Evolutionary conservation across 2,797 vertebrate species (phyloP).

Genomic region (Spinus olivaceus): DNA sequence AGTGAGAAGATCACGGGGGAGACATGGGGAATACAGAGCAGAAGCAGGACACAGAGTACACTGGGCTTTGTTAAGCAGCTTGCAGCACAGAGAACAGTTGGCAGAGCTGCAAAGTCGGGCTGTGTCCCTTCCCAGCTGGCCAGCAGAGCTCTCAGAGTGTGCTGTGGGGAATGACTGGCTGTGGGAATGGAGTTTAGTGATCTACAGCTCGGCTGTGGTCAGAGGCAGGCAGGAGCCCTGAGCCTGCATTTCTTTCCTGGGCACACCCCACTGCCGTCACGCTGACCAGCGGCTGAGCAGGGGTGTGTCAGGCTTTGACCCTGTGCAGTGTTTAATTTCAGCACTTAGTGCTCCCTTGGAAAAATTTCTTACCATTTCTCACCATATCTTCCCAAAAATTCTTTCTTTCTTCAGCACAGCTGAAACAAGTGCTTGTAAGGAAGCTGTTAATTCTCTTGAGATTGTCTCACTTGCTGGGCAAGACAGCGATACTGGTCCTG

Average conservation of each 20-base stretch:
- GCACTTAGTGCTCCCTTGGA: not conserved
- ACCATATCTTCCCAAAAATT: not conserved
- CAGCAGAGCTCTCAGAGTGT: not conserved
- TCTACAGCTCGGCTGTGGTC: not conserved
- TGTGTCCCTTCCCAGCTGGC: not conserved
- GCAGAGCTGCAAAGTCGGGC: not conserved
- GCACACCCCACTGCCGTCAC: not conserved
- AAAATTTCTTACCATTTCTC: not conserved
- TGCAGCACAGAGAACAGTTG: not conserved
- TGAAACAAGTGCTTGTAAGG: not conserved
- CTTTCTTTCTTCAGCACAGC: not conserved
- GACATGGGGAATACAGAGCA: not conserved
- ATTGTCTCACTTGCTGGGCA: not conserved
- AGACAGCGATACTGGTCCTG: not conserved
- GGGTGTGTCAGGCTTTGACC: not conserved
- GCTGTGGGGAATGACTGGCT: fast-evolving
- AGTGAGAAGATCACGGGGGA: not conserved
- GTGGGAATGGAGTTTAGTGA: fast-evolving
- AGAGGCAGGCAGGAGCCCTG: not conserved
- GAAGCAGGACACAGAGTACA: not conserved
- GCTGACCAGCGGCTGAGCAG: fast-evolving
- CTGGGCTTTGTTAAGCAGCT: not conserved
- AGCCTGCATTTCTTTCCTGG: not conserved
- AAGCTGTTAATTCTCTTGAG: not conserved
- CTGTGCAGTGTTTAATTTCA: not conserved